These are phyloP conservation scores for Loriculus beryllinus DNA, from an alignment of 2,797 vertebrate species.

Conservation along the genomic window DNA sequence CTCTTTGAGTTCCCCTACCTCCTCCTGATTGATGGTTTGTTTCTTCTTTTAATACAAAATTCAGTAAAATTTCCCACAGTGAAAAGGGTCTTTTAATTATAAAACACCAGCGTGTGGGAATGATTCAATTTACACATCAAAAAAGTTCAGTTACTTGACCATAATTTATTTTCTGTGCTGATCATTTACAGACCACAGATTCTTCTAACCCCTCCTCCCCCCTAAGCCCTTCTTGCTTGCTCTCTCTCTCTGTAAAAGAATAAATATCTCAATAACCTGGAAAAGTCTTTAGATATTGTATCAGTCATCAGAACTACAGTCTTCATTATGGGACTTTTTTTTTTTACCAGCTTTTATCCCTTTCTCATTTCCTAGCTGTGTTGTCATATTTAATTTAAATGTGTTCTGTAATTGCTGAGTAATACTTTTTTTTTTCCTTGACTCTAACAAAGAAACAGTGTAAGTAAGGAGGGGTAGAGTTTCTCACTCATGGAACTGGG, in stretches of 20 bases:
- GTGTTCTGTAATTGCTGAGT: not conserved
- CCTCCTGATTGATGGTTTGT: slow-evolving; percentile 66
- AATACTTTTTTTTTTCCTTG: not conserved
- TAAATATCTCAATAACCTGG: not conserved
- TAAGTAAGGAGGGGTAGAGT: not conserved
- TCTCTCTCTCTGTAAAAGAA: not conserved
- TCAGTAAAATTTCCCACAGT: slow-evolving; percentile 64
- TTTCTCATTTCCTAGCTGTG: slow-evolving; percentile 7
- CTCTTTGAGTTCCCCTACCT: slow-evolving; percentile 58
- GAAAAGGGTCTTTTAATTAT: slow-evolving; percentile 72
- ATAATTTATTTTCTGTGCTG: slow-evolving; percentile 68
- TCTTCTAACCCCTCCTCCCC: not conserved
- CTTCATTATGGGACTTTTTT: not conserved
- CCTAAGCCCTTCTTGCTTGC: not conserved
- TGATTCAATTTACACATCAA: slow-evolving; percentile 69
- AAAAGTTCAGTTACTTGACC: slow-evolving; percentile 60
- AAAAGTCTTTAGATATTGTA: not conserved
- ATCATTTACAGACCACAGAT: slow-evolving; percentile 54
- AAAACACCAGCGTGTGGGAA: slow-evolving; percentile 64
- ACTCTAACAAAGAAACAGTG: not conserved
- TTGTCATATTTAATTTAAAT: slow-evolving; percentile 35
- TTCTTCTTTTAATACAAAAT: slow-evolving; percentile 71
- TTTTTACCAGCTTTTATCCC: not conserved
- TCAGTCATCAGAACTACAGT: not conserved
- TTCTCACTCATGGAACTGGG: not conserved